Base-by-base conservation (phyloP, 2,888 invertebrate genomes). In the Tenodera sinensis region DNA sequence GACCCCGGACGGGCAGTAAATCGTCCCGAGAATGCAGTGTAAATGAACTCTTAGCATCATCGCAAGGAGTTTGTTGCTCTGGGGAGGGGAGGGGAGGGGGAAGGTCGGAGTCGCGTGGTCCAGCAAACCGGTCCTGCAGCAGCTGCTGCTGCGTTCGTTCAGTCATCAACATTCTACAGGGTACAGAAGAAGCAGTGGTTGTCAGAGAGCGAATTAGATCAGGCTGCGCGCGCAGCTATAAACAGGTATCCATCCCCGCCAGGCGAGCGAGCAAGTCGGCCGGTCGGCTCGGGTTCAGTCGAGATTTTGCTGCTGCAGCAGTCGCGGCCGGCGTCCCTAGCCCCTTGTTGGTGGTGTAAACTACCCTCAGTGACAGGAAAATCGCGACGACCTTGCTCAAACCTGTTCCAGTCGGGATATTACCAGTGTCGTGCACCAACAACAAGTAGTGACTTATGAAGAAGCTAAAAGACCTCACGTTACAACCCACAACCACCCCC, bases 141-240 rank as follows among this genome's bases (percentile, higher is more conserved):
- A 71, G 54, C 54, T 71, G 54, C 54, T 71, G 54, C n/a, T n/a
- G n/a, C n/a, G n/a, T n/a, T n/a, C 20, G 25, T 71, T 2, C 20
- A 25, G 54, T 84, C 89, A 83, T 89, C 89, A 89, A 86, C 89
- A 89, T 89, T 89, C 89, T 89, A 89, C 89, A 88, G 88, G 89
- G 88, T 89, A 86, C 89, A 88, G 89, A 84, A 47, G 47, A 85
- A 87, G 54, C 83, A 88, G 34, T 87, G 12, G 82, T 87, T 83
- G 82, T 87, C 87, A 87, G 9, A 9, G 83, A 87, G 25, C 30
- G 42, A 82, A 82, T 30, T 12, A 82, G 82, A 82, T 28, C 30
- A 81, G 25, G 14, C 30, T 28, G 25, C 81, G 87, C 88, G 89
- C 89, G 88, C 88, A 89, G 25, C 88, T 83, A 85, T 86, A 86